Conservation (phyloP, 2,888 invertebrate species). For the Eupeodes luniger region DNA sequence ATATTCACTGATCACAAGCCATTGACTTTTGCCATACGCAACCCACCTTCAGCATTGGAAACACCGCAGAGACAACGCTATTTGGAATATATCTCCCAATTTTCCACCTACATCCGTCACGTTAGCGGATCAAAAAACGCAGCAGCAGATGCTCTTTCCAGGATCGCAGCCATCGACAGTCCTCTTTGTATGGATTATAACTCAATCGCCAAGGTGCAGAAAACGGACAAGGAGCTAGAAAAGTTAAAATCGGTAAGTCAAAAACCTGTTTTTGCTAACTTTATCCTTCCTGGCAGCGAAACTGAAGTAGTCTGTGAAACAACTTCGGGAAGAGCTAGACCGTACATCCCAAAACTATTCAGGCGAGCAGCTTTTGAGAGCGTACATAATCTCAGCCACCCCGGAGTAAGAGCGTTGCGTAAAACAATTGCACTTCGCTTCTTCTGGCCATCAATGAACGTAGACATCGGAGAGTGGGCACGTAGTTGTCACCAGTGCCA, state of each 20-base stretch:
- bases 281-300: constrained; percentile 27
- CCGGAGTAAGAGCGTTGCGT: constrained; percentile 26
- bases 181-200: neutral
- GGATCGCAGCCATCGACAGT: constrained; percentile 31
- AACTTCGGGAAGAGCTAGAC: constrained; percentile 37
- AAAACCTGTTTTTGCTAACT: constrained; percentile 15
- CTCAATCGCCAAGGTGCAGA: constrained; percentile 30
- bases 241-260: constrained; percentile 46
- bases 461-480: constrained; percentile 45
- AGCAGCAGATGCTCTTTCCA: constrained; percentile 38
- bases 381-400: constrained; percentile 50
- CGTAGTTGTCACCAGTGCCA: neutral
- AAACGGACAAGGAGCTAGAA: constrained; percentile 11
- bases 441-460: constrained; percentile 69
- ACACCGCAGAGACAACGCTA: neutral
- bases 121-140: neutral
- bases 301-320: constrained; percentile 61
- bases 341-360: constrained; percentile 40
- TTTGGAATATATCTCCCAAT: neutral
- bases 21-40: too few relatives aligned
- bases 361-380: constrained; percentile 10
- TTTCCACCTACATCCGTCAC: constrained; percentile 26
- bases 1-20: neutral
- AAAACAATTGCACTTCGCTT: constrained; percentile 30
- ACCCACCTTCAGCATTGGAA: too few relatives aligned